phyloP scores from a whole-genome alignment of 2,797 vertebrate genomes.

The Lerista edwardsae region DNA sequence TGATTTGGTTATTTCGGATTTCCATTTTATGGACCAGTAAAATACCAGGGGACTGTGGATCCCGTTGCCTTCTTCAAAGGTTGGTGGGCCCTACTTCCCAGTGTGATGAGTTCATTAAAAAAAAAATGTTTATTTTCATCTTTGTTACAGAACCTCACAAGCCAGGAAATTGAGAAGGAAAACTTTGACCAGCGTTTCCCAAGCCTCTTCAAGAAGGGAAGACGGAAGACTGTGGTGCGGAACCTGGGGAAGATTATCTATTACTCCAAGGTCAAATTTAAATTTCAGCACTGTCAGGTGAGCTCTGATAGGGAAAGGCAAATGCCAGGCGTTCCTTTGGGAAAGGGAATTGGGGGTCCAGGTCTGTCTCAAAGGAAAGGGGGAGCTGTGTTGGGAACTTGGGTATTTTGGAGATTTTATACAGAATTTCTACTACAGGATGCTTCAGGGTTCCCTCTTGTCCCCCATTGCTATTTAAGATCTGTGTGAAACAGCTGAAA shows the following conservation, averaged over 20 bases:
- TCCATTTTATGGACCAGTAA: background rate
- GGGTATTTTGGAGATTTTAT: background rate
- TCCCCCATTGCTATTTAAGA: no score
- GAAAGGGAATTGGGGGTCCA: no score
- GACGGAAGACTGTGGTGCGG: constrained; percentile 89
- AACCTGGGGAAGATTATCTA: constrained; percentile 91
- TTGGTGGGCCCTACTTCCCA: background rate
- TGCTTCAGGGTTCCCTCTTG: no score
- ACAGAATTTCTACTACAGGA: no score
- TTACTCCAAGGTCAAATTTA: constrained; percentile 94
- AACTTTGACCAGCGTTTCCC: constrained; percentile 86
- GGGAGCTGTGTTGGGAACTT: background rate
- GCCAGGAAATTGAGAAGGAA: constrained; percentile 74
- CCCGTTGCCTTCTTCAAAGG: background rate
- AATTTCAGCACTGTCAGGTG: constrained; percentile 93
- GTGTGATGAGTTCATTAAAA: background rate
- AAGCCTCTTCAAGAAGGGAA: constrained; percentile 82
- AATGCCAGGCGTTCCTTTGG: background rate
- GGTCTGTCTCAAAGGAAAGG: background rate
- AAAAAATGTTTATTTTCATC: background rate
- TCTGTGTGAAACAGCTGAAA: no score
- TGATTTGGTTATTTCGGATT: background rate
- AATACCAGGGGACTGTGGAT: background rate
- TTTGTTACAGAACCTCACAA: constrained; percentile 59
- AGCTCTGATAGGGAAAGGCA: background rate